These are phyloP conservation scores for Operophtera brumata DNA, from an alignment of 2,888 invertebrate genomes.

Conservation along the genomic window DNA sequence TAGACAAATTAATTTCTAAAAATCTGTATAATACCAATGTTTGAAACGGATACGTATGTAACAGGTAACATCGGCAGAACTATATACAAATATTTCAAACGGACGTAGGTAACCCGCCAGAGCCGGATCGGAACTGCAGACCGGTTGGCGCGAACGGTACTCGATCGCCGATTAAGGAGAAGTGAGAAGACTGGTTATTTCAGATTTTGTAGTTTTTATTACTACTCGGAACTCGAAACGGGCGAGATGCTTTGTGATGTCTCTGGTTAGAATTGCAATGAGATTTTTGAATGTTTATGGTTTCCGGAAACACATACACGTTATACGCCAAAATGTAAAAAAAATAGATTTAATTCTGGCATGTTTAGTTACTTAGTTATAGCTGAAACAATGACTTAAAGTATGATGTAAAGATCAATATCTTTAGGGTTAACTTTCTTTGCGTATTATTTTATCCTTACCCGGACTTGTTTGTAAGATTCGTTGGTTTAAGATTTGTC, in stretches of 20 bases:
- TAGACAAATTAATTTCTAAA: too few species aligned
- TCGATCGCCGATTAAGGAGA: constrained; percentile 33
- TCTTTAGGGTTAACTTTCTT: too few species aligned
- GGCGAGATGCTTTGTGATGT: constrained; percentile 6
- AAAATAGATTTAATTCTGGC: too few species aligned
- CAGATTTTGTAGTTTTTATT: constrained; percentile 27
- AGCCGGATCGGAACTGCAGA: constrained; percentile 30
- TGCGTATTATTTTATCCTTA: too few species aligned
- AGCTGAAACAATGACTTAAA: not conserved
- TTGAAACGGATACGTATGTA: too few species aligned
- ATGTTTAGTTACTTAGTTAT: too few species aligned
- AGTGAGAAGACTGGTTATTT: constrained; percentile 26
- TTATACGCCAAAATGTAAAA: too few species aligned
- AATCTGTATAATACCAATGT: too few species aligned
- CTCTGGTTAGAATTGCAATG: constrained; percentile 9
- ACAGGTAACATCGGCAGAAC: too few species aligned
- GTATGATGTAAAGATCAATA: too few species aligned
- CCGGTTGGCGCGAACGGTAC: constrained; percentile 44
- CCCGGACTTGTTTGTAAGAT: too few species aligned
- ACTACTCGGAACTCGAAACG: constrained; percentile 11
- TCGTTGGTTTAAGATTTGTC: too few species aligned
- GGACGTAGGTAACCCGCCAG: constrained; percentile 11
- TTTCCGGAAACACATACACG: not conserved
- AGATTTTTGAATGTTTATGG: not conserved
- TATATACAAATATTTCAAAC: not conserved